These are phyloP conservation scores for Muntiacus reevesi DNA, from an alignment of 2,113 vertebrate genomes.

Conservation along the genomic window DNA sequence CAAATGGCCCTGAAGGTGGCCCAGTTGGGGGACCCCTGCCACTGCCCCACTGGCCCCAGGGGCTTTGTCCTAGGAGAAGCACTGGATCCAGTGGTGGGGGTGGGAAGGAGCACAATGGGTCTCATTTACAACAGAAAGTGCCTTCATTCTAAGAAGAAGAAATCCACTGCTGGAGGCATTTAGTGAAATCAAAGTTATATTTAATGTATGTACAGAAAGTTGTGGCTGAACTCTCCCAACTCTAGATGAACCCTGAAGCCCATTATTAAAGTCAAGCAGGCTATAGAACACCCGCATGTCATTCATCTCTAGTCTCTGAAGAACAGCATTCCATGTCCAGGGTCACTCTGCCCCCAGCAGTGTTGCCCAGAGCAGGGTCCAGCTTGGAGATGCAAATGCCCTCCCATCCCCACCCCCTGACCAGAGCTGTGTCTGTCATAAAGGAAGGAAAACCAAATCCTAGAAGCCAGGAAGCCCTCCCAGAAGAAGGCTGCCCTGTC, in stretches of 20 bases:
- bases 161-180: not conserved
- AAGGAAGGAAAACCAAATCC: not conserved
- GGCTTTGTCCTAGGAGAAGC: not conserved
- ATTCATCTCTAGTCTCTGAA: not conserved
- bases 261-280: not conserved
- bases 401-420: not conserved
- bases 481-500: not conserved
- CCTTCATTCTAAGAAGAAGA: not conserved
- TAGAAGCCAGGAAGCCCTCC: not conserved
- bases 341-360: accelerated
- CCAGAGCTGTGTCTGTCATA: not conserved
- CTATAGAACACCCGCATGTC: not conserved
- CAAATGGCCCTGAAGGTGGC: not conserved
- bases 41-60: not conserved
- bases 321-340: not conserved
- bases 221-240: not conserved
- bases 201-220: not conserved
- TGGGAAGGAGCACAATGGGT: not conserved
- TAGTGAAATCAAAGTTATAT: not conserved
- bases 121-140: not conserved
- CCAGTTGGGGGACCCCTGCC: not conserved
- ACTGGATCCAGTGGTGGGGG: not conserved
- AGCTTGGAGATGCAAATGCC: not conserved
- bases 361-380: not conserved
- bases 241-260: not conserved